Conservation (phyloP, 2,113 vertebrate genomes). For the Oreochromis niloticus region DNA sequence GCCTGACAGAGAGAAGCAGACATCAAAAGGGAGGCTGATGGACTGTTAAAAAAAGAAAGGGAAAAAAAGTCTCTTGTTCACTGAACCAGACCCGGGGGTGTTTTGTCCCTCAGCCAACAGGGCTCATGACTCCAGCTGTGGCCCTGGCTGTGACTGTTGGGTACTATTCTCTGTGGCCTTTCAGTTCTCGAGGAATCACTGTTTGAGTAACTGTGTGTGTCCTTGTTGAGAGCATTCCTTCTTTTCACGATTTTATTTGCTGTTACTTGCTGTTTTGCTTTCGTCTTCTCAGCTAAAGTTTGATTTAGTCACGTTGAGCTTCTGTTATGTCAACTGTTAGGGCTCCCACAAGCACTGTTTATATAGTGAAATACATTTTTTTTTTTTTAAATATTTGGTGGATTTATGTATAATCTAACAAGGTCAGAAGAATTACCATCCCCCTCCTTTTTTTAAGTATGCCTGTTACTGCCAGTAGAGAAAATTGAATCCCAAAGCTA, state of each 20-base stretch:
- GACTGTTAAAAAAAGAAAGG: neutral
- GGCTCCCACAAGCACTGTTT: neutral
- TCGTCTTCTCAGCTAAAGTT: neutral
- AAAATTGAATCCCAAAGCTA: neutral
- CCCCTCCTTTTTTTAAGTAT: no score
- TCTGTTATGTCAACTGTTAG: neutral
- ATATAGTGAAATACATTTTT: neutral
- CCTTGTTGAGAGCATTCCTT: neutral
- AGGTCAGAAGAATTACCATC: neutral
- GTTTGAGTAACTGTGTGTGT: neutral
- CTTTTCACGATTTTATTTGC: neutral
- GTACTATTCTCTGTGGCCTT: neutral
- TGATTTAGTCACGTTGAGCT: neutral
- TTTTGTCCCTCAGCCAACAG: neutral
- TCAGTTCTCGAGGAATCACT: neutral
- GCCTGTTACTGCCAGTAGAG: neutral
- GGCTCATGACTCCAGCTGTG: conserved; percentile 32
- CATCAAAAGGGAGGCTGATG: neutral
- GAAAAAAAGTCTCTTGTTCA: neutral
- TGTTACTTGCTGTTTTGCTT: neutral
- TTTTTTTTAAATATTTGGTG: neutral
- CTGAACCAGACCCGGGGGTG: neutral
- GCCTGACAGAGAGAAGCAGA: neutral
- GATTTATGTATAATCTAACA: neutral
- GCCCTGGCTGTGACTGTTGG: neutral